phyloP scores from a whole-genome alignment of 2,797 vertebrate species.

The Syndactyla subalaris region DNA sequence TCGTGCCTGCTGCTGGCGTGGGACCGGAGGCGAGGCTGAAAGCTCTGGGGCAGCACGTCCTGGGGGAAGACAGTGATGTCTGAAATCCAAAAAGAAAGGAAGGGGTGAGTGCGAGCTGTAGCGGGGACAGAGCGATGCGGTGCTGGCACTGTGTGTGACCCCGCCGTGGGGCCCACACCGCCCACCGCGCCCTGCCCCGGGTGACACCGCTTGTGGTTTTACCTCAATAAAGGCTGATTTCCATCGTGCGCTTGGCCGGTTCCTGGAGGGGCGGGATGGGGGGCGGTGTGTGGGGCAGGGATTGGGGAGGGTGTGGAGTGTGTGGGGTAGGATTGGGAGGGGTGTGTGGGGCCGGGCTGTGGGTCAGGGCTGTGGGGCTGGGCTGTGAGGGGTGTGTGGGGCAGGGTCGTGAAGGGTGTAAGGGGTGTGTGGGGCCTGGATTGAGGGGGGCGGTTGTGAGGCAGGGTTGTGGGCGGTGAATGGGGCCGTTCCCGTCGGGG shows the following conservation, averaged over 20 bases:
- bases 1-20: fast-evolving
- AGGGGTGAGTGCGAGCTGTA: neutral
- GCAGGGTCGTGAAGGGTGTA: too few relatives aligned
- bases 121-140: too few relatives aligned
- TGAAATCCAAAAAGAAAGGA: neutral
- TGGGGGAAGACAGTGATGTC: fast-evolving
- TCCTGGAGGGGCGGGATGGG: neutral
- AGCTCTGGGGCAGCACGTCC: neutral
- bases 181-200: too few relatives aligned
- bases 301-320: neutral
- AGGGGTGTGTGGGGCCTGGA: too few relatives aligned
- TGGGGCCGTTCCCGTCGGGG: too few relatives aligned
- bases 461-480: too few relatives aligned
- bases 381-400: too few relatives aligned
- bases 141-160: neutral
- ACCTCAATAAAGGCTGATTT: conserved; percentile 60
- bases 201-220: neutral
- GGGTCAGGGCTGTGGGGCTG: too few relatives aligned
- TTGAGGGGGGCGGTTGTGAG: too few relatives aligned
- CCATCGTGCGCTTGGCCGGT: fast-evolving
- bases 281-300: neutral
- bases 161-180: too few relatives aligned
- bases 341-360: too few relatives aligned
- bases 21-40: fast-evolving
- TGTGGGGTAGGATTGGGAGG: neutral